Evolutionary conservation across 2,888 invertebrate genomes (phyloP), one percentile per base, ranked within the genome.

Genomic region (Ectropis crepuscularia): DNA sequence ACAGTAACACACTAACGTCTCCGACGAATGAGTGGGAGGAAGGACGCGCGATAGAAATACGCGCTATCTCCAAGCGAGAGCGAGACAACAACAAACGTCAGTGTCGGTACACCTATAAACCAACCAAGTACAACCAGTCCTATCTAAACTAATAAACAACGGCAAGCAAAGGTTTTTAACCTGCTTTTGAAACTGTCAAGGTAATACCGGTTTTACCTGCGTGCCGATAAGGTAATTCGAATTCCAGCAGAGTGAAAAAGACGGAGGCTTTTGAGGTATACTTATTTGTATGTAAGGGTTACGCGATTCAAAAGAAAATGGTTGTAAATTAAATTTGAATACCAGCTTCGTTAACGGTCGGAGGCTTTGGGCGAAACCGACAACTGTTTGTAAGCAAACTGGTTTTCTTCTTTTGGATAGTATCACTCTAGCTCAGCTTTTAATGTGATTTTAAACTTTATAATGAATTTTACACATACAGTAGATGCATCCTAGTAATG

Each of bases 201-300:
- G 71, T 90, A 84, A 88, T 88, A 90, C 87, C 78, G 85, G 92
- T 90, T 89, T 88, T 89, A 91, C 90, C 90, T 92, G 86, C 84
- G 85, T 87, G 84, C 89, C 86, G 87, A 88, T 91, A 90, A 89
- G 87, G 88, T 84, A 87, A 89, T 90, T 90, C 85, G 85, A 89
- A 92, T 92, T 89, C 91, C 88, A 85, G 82, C 76, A 76, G 91
- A 88, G 89, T 83, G 90, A 92, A 87, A 89, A 91, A 89, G 89
- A 90, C 82, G 74, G 84, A 89, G 84, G 86, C 81, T 87, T 79
- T 75, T 75, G 83, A 80, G 87, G 77, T 81, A 71, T 74, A 57
- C 46, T 55, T 43, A 36, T 60, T 63, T 61, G 55, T 63, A 57
- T 62, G 54, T 51, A 65, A 81, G 77, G 77, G 74, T 79, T 77